Evolutionary conservation across 2,888 invertebrate species (phyloP), one percentile per base, ranked within the genome.

Genomic region (Alloscopus bannaensis): DNA sequence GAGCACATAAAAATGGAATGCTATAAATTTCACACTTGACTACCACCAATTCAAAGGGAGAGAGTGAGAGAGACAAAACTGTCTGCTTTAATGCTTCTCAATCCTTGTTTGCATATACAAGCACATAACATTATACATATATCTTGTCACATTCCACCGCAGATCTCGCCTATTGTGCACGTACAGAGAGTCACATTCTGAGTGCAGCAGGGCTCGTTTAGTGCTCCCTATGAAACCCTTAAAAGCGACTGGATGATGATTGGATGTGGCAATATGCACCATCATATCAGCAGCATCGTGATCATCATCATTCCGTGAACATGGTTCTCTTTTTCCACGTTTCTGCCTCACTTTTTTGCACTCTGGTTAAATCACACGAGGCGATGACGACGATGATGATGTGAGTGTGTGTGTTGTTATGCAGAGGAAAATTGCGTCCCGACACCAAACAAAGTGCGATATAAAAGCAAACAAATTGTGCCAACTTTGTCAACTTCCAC

Each of bases 381-480:
- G 40, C 13, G 13, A 13, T 40, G 13, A 40, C 40, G 13, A 40
- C n/a, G n/a, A n/a, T n/a, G 11, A 50, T 50, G 22, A 20, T 22
- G 50, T 36, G 36, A 8, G 8, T 36, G 36, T 36, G 36, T 36
- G 20, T n/a, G 20, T 50, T 55, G 8, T 55, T 29, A 57, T 29
- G 52, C 68, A 60, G 22, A 8, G 47, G 77, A 77, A 77, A 77
- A 77, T 77, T 68, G 77, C 62, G 62, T 62, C 55, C 64, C 59
- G 77, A 77, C 69, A 70, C 69, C 36, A 29, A 64, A 55, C 70
- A 69, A 77, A 76, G 60, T 69, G 70, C 70, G 77, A 57, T 77
- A 77, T 77, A 69, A 77, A n/a, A 70, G 70, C 60, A 77, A 77
- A 77, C 77, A 77, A 77, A 77, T 77, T 77, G 77, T 77, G 77